A percentile compares a stretch with the other conserved stretches of the same genome.
Conservation (phyloP, 2,797 vertebrate species). For the Danio aesculapii region DNA sequence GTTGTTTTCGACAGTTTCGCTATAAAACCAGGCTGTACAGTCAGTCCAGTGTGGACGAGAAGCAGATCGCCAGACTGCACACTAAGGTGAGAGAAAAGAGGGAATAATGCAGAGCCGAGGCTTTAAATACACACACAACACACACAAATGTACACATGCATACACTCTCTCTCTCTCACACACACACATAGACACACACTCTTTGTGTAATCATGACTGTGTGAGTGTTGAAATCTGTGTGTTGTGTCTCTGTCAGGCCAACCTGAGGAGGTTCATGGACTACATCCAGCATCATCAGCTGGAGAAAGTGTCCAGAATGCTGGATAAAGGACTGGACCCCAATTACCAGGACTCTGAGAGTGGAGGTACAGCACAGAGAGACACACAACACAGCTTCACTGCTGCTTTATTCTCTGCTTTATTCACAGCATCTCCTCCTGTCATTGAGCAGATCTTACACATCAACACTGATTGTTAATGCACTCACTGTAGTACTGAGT, state of each 20-base stretch:
- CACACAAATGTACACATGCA: too few species aligned
- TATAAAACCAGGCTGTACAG: slow-evolving; percentile 94
- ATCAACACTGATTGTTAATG: not conserved
- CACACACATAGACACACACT: too few species aligned
- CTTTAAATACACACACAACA: too few species aligned
- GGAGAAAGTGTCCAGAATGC: slow-evolving; percentile 90
- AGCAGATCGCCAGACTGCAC: slow-evolving; percentile 92
- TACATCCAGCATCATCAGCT: slow-evolving; percentile 87
- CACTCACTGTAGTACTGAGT: too few species aligned
- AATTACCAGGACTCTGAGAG: slow-evolving; percentile 94
- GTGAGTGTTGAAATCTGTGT: too few species aligned
- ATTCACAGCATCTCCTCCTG: too few species aligned
- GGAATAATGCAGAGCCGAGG: too few species aligned
- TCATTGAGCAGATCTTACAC: not conserved
- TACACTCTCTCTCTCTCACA: too few species aligned
- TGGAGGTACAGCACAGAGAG: slow-evolving; percentile 79
- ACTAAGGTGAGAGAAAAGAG: slow-evolving; percentile 82
- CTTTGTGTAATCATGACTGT: too few species aligned
- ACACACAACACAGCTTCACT: too few species aligned
- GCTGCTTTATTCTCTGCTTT: too few species aligned
- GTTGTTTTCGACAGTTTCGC: slow-evolving; percentile 82
- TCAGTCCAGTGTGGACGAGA: slow-evolving; percentile 87
- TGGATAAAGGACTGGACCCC: slow-evolving; percentile 93
- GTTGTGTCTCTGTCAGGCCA: slow-evolving; percentile 77
- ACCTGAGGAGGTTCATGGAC: slow-evolving; percentile 93